These are phyloP conservation scores for Drosophila ananassae DNA, from an alignment of 1,140 invertebrate species.

Conservation along the genomic window DNA sequence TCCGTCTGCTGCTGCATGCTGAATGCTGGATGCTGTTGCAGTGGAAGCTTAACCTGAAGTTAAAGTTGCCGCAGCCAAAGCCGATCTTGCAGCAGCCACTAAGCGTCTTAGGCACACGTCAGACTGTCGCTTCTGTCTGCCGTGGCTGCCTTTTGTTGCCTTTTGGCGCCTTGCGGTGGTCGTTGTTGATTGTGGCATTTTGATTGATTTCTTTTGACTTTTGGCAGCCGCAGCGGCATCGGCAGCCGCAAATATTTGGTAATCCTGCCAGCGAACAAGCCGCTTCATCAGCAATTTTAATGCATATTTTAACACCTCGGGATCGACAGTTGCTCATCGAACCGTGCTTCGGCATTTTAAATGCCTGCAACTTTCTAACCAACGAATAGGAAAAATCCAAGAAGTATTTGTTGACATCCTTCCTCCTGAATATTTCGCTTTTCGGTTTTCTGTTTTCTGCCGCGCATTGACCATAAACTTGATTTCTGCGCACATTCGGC, in stretches of 20 bases:
- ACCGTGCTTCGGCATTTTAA: constrained; percentile 72
- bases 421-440: constrained; percentile 6
- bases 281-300: constrained; percentile 78
- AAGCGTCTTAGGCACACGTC: constrained; percentile 80
- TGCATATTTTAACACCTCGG: constrained; percentile 78
- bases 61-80: constrained; percentile 7
- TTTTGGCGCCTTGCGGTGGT: constrained; percentile 50
- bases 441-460: constrained; percentile 24
- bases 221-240: constrained; percentile 59
- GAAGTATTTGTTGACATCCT: constrained; percentile 48
- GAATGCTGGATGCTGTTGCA: constrained; percentile 12
- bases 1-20: constrained; percentile 45
- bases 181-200: constrained; percentile 81
- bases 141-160: constrained; percentile 20
- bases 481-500: constrained; percentile 74
- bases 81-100: constrained; percentile 48
- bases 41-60: constrained; percentile 11
- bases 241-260: constrained; percentile 77
- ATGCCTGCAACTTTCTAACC: constrained; percentile 69
- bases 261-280: constrained; percentile 72
- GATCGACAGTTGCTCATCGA: constrained; percentile 54
- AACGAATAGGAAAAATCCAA: not conserved
- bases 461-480: constrained; percentile 76
- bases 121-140: constrained; percentile 75
- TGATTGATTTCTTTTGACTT: constrained; percentile 83